Evolutionary conservation across 2,888 invertebrate genomes (phyloP), one percentile per base, ranked within the genome.

Genomic region (Patella caerulea): DNA sequence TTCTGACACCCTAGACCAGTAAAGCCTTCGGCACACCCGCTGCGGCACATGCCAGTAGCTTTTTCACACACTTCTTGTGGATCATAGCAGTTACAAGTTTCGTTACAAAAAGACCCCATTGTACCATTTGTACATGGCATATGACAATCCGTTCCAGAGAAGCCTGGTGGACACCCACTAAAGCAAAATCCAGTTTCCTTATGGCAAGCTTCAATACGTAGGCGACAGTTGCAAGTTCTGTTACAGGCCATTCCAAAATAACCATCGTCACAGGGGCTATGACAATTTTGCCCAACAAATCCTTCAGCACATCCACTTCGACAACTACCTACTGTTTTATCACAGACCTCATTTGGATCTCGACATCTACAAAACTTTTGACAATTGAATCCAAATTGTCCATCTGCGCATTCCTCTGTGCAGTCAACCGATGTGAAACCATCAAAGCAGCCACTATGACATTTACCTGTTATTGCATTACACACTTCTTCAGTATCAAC

Each of bases 241-340:
- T 80, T 78, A 71, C 82, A 82, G 55, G 77, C 74, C 72, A 71
- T 77, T 14, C 82, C 82, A 77, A 80, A 82, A 55, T 72, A 76
- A 7, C 80, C 77, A 54, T 24, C 65, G 7, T 54, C 73, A 70
- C 81, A 81, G 14, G 45, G 72, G 53, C 52, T 24, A 24, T 65
- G 65, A 24, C 65, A 65, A 24, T 65, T 24, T 24, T 65, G 9
- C 14, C 24, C 65, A 24, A 24, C 24, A 65, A 65, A 65, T 12
- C 65, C 65, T 11, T 19, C 19, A 19, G 19, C 24, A 65, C 65
- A 65, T 24, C 65, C 65, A 24, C 65, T 65, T 65, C 24, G 19
- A 24, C 65, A 65, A 65, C 14, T 11, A 65, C 65, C 65, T 12
- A 19, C 24, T 9, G 24, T 24, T 65, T 65, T 65, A 65, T 65